These are phyloP conservation scores for Manacus vitellinus DNA, from an alignment of 2,113 vertebrate genomes.

Conservation along the genomic window DNA sequence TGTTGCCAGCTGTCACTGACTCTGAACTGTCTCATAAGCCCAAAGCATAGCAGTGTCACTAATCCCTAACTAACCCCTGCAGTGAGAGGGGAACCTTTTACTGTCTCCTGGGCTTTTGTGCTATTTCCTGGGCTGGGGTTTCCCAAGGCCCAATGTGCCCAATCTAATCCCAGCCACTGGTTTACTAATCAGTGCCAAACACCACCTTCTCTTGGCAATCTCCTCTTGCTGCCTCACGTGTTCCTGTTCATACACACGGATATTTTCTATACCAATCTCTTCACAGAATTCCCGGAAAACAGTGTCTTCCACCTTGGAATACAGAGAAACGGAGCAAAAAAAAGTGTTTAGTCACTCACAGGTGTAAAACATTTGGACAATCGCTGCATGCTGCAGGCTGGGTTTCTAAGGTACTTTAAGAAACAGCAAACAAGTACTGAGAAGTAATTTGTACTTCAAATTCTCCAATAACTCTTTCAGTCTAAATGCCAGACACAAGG, in stretches of 20 bases:
- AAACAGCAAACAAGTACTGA: neutral
- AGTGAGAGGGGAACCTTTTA: neutral
- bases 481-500: neutral
- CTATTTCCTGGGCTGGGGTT: neutral
- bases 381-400: neutral
- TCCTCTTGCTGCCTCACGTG: conserved; percentile 84
- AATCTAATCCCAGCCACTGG: neutral
- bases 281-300: conserved; percentile 91
- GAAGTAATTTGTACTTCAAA: neutral
- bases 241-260: conserved; percentile 89
- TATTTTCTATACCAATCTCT: conserved; percentile 88
- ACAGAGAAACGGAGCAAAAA: neutral
- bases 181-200: neutral
- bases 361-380: neutral
- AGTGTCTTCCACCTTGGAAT: conserved; percentile 84
- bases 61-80: neutral
- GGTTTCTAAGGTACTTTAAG: neutral
- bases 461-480: neutral
- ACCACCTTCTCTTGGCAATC: conserved; percentile 86
- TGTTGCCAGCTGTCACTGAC: neutral
- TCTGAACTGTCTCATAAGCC: neutral
- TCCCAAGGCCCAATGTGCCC: neutral
- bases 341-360: neutral
- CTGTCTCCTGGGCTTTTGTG: neutral
- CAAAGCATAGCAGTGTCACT: neutral